Percentiles rank a stretch among this genome's conserved stretches.
Evolutionary conservation across 2,888 invertebrate genomes (phyloP).

Genomic region (Pyrrhosoma nymphula): DNA sequence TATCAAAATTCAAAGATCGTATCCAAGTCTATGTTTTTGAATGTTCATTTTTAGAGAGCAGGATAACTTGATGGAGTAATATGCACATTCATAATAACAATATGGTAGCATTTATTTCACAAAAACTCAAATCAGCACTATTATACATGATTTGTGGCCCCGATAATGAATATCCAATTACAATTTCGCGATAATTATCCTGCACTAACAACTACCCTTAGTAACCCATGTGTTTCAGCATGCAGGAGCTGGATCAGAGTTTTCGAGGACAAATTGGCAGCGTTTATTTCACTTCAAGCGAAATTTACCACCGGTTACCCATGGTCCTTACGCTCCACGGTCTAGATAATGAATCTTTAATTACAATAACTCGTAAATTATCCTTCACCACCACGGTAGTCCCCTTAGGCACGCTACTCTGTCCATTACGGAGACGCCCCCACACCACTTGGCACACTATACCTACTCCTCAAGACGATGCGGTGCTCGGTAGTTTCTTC

Average conservation of each 20-base stretch:
- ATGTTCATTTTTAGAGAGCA: too few relatives aligned
- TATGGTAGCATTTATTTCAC: too few relatives aligned
- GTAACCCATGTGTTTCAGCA: too few relatives aligned
- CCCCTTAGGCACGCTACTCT: neutral
- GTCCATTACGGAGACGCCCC: neutral
- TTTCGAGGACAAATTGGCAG: neutral
- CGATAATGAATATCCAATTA: too few relatives aligned
- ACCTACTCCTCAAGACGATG: neutral
- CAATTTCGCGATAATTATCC: neutral
- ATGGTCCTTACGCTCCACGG: neutral
- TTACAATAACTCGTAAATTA: conserved; percentile 25
- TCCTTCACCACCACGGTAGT: neutral
- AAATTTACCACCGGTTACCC: neutral
- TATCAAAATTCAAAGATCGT: too few relatives aligned
- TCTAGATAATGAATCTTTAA: conserved; percentile 20
- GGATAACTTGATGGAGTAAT: too few relatives aligned
- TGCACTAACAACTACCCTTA: too few relatives aligned
- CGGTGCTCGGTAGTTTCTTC: conserved; percentile 35
- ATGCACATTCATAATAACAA: too few relatives aligned
- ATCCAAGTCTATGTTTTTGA: too few relatives aligned
- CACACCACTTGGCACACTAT: neutral
- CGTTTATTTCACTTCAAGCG: neutral
- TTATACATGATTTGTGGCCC: too few relatives aligned
- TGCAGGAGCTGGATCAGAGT: neutral
- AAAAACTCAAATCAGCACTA: too few relatives aligned